Conservation (phyloP, 2,113 vertebrate species). For the Cinclus cinclus region DNA sequence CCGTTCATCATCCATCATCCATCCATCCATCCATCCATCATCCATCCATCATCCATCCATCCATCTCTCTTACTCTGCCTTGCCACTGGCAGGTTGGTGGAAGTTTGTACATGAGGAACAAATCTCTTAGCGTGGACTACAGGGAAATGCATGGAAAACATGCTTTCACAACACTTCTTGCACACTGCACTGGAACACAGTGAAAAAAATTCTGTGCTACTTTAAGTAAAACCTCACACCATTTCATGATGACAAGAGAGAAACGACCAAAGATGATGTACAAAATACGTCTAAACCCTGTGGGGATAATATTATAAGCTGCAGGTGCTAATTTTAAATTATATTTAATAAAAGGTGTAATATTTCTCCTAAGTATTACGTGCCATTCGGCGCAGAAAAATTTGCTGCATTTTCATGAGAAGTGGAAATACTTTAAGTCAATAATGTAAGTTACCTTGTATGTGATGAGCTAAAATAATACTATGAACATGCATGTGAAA, state of each 20-base stretch:
- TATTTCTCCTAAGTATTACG: background rate
- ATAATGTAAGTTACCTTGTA: background rate
- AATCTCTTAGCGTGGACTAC: background rate
- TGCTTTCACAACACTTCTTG: background rate
- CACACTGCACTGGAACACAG: background rate
- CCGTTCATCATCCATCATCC: no score
- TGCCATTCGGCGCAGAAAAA: background rate
- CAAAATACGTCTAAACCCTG: background rate
- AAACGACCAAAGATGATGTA: background rate
- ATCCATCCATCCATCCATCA: no score
- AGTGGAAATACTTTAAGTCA: background rate
- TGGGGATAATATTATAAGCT: background rate
- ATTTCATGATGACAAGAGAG: background rate
- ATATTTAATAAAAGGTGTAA: background rate
- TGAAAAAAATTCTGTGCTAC: background rate
- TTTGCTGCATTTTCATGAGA: background rate
- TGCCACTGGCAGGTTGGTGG: background rate
- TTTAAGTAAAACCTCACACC: background rate
- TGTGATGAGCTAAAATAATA: background rate
- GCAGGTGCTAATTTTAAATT: background rate
- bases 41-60: no score
- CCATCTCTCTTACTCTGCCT: background rate
- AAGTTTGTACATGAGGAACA: rapidly evolving
- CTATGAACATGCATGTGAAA: background rate
- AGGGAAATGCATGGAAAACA: background rate